These are phyloP conservation scores for Mesitornis unicolor DNA, from an alignment of 2,113 vertebrate genomes.

Conservation along the genomic window DNA sequence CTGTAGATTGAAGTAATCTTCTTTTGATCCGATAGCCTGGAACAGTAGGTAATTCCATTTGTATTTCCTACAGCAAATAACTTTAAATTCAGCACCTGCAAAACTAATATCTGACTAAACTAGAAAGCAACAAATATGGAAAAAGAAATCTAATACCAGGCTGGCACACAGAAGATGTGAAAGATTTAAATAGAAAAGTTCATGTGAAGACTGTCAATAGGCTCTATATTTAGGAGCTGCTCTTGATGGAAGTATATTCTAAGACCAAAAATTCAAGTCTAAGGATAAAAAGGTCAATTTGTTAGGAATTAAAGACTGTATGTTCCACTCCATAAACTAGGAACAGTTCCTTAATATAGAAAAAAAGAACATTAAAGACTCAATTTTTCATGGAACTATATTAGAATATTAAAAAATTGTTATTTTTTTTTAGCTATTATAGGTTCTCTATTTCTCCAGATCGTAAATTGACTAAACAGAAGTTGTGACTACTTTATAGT, in stretches of 20 bases:
- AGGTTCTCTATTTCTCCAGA: neutral
- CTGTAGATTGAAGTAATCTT: neutral
- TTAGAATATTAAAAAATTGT: neutral
- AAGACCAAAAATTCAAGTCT: constrained; percentile 50
- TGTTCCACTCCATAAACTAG: constrained; percentile 40
- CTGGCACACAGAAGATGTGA: constrained; percentile 50
- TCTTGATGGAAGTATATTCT: constrained; percentile 50
- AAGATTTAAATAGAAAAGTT: constrained; percentile 68
- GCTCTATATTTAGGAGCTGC: constrained; percentile 58
- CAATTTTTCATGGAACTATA: neutral
- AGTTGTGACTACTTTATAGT: neutral
- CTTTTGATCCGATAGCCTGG: neutral
- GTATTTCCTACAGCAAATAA: neutral
- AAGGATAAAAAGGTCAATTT: constrained; percentile 44
- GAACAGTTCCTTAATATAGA: constrained; percentile 28
- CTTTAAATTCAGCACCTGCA: constrained; percentile 41
- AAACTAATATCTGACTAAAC: constrained; percentile 41
- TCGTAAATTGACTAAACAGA: neutral
- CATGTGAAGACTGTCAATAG: constrained; percentile 63
- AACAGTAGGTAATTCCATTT: neutral
- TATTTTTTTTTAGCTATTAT: neutral
- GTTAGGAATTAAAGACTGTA: constrained; percentile 52
- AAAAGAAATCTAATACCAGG: constrained; percentile 57
- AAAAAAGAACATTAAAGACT: neutral
- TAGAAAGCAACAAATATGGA: constrained; percentile 56